Conservation (phyloP, 2,797 vertebrate genomes). For the Eulemur coronatus region DNA sequence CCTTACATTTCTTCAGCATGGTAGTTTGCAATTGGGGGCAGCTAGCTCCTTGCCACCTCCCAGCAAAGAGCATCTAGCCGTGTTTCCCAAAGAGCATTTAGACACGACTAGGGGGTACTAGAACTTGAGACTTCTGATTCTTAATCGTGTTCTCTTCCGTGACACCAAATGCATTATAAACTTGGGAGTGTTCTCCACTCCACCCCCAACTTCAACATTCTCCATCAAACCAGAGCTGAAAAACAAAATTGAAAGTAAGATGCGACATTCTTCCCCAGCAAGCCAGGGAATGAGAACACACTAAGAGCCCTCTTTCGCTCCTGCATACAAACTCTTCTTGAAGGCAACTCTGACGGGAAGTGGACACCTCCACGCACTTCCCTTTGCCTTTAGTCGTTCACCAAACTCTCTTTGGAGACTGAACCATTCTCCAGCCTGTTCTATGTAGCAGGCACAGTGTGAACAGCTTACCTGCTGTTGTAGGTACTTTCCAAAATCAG, state of each 20-base stretch:
- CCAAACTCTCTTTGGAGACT: background rate
- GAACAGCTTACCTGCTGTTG: background rate
- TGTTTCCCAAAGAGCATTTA: background rate
- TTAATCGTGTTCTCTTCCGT: background rate
- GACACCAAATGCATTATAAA: background rate
- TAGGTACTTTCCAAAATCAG: constrained; percentile 25
- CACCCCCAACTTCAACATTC: background rate
- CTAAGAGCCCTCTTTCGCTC: background rate
- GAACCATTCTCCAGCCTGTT: background rate
- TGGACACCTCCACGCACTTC: background rate
- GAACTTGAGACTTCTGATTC: background rate
- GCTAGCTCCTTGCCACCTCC: background rate
- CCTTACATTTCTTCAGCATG: background rate
- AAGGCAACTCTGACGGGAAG: background rate
- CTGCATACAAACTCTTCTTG: background rate
- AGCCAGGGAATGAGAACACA: background rate
- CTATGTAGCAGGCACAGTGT: background rate
- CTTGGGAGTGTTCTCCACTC: background rate
- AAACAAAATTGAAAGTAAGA: background rate
- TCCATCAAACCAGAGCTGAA: background rate
- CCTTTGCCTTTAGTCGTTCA: background rate
- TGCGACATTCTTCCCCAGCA: background rate
- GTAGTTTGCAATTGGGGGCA: background rate
- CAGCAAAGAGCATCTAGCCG: background rate
- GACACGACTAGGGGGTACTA: no score